A percentile compares a stretch with the other conserved stretches of the same genome.
Evolutionary conservation across 2,797 vertebrate species (phyloP).

Genomic region (Lacerta viridis): DNA sequence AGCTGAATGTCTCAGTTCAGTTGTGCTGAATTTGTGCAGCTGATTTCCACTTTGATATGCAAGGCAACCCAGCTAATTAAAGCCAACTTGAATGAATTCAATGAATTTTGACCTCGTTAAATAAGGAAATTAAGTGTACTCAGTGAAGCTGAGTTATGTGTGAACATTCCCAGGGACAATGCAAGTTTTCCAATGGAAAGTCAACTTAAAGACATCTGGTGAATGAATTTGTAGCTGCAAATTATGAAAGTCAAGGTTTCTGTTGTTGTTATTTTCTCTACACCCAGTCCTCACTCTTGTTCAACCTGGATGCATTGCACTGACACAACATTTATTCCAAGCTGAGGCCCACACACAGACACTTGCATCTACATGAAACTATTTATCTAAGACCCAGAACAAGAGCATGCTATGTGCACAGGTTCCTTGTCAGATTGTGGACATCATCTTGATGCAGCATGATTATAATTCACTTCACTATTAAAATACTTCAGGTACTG

Average conservation of each 20-base stretch:
- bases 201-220: not conserved
- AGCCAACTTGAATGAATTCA: constrained; percentile 28
- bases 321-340: not conserved
- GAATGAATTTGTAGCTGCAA: constrained; percentile 8
- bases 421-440: not conserved
- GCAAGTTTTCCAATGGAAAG: constrained; percentile 5
- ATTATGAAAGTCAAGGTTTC: not conserved
- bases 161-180: not conserved
- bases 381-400: not conserved
- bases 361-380: not conserved
- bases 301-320: not conserved
- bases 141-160: constrained; percentile 20
- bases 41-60: constrained; percentile 35
- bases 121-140: constrained; percentile 22
- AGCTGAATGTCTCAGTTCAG: not conserved
- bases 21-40: constrained; percentile 18
- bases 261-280: not conserved
- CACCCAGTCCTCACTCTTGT: not conserved
- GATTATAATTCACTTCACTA: not conserved
- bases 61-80: constrained; percentile 35
- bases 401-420: not conserved
- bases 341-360: not conserved
- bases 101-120: constrained; percentile 34
- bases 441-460: not conserved
- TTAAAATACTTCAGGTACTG: not conserved